These are phyloP conservation scores for Petromus typicus DNA, from an alignment of 2,113 vertebrate genomes.

Conservation along the genomic window DNA sequence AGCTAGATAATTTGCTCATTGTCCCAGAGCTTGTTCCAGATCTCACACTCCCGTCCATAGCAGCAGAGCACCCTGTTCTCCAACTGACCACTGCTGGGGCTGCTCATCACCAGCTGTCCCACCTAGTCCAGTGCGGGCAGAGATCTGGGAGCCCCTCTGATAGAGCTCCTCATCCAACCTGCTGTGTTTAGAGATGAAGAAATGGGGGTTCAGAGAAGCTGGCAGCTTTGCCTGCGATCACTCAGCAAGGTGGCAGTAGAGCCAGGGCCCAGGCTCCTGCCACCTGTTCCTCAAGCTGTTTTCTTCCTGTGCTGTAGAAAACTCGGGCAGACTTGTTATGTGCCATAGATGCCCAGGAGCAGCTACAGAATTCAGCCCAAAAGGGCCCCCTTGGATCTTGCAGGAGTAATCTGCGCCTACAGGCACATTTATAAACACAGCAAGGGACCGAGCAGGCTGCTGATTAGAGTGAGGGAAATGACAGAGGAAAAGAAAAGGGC, in stretches of 20 bases:
- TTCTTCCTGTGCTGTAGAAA: background rate
- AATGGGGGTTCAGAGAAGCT: background rate
- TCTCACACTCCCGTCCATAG: background rate
- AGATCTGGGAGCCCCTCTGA: background rate
- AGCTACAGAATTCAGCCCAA: conserved; percentile 63
- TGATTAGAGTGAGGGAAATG: conserved; percentile 67
- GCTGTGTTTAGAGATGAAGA: background rate
- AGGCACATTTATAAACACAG: conserved; percentile 76
- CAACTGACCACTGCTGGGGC: background rate
- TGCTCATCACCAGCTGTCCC: background rate
- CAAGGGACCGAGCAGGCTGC: background rate
- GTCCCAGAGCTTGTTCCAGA: background rate
- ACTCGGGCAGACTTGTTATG: background rate
- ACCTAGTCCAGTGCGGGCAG: background rate
- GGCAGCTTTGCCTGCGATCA: background rate
- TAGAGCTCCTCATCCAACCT: background rate
- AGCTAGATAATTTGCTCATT: background rate
- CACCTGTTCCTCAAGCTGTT: background rate
- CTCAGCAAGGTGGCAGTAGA: background rate
- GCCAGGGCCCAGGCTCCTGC: background rate
- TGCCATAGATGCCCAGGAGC: background rate
- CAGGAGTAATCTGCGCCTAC: conserved; percentile 70
- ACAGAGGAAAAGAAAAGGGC: background rate
- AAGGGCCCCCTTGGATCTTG: conserved; percentile 76
- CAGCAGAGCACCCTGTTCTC: background rate